These are phyloP conservation scores for Gymnarchus niloticus DNA, from an alignment of 2,113 vertebrate genomes.

Conservation along the genomic window DNA sequence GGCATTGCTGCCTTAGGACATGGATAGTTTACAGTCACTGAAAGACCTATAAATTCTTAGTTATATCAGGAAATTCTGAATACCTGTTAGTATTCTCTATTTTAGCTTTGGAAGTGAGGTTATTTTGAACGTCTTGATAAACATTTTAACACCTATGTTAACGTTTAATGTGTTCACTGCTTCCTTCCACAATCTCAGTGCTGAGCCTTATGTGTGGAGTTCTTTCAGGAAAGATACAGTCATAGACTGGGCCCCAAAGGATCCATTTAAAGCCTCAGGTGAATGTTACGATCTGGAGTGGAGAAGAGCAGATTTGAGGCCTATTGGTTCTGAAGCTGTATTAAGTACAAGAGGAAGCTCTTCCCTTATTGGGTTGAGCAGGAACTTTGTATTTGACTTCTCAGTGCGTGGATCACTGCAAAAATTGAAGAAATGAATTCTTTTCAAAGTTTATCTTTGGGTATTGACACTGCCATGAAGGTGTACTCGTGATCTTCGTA, in stretches of 20 bases:
- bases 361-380: conserved; percentile 25
- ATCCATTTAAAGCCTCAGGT: not conserved
- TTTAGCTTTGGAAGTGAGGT: not conserved
- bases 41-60: too few species aligned
- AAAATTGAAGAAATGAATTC: conserved; percentile 6
- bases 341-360: not conserved
- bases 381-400: conserved; percentile 43
- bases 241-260: not conserved
- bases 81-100: not conserved
- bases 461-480: not conserved
- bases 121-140: not conserved
- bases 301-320: not conserved
- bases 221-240: not conserved
- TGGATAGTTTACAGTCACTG: too few species aligned
- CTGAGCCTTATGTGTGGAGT: not conserved
- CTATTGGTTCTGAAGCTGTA: not conserved
- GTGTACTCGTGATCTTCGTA: not conserved
- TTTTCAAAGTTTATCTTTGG: not conserved
- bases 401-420: conserved; percentile 30
- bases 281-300: not conserved
- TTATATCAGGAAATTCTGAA: not conserved
- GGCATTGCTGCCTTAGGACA: too few species aligned
- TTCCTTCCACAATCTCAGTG: not conserved
- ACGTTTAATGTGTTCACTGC: not conserved
- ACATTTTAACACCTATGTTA: not conserved